Base-by-base conservation (phyloP, 2,888 invertebrate species). In the Bombyx huttoni region DNA sequence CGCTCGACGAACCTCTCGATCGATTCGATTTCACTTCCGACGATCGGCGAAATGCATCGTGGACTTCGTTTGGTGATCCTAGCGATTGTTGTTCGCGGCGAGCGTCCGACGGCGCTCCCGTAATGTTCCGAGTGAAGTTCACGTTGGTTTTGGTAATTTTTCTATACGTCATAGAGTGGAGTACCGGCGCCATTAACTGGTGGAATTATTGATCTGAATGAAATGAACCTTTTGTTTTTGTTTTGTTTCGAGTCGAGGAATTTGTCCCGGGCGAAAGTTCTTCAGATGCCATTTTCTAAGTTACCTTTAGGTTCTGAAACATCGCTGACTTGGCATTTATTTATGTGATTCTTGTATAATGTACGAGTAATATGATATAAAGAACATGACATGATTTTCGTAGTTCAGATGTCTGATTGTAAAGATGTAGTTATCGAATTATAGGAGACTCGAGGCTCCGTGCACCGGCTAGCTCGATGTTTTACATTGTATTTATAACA, bases 271-370 rank as follows among this genome's bases (percentile, higher is more conserved):
- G 70, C 64, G 68, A 67, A 67, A 71, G 75, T 77, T 78, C 73
- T 79, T 82, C 75, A 70, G 75, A 84, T 85, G 87, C 86, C 87
- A 86, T 86, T 83, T 78, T 79, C 83, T 84, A 80, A 86, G 84
- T 87, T 87, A 87, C 86, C 86, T 70, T 69, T 84, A 85, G 83
- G 78, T 82, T 76, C 77, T 69, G 73, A 81, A 81, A 81, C 82
- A 80, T 84, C 83, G 77, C 79, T 78, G 82, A 81, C 83, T 75
- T 82, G 86, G 87, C 87, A 87, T 87, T 87, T 87, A 86, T 83
- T 84, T 80, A 79, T 84, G 84, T 85, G 83, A 84, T 86, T 80
- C 75, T 77, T 81, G 70, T 75, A 75, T 76, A 78, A 74, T 78
- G 70, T 79, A 76, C 78, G 74, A 81, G 78, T 83, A 81, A 79